Base-by-base conservation (phyloP, 1,140 invertebrate species). In the Trachymyrmex cornetzi region DNA sequence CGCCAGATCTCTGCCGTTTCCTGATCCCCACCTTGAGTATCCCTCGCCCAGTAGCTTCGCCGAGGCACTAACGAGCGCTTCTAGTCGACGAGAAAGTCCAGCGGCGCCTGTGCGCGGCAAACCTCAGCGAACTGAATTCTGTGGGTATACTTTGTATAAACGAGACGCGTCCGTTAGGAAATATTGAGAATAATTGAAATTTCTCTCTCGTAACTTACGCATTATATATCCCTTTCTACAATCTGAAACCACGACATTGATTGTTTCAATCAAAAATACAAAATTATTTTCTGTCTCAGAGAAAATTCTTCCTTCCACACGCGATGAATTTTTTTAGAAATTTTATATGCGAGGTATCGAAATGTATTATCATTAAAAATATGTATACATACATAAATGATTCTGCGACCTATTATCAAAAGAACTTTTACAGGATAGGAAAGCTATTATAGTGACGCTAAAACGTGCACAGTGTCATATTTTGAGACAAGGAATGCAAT, bases 11-110 rank as follows among this genome's bases (percentile, higher is more conserved):
- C 30, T 69, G 69, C 27, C 81, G 80, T 88, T 88, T 90, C 88
- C 85, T 89, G 81, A 87, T 89, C 89, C 89, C 89, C 89, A 90
- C 89, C 61, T 11, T 53, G 64, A 19, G 38, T 64, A 88, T 90
- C 77, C 86, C 86, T 89, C 59, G 77, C 77, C 74, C 87, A 87
- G 88, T 89, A 71, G 48, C 75, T 71, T 66, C 59, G 34, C 57
- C 72, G 30, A 64, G 80, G 80, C 38, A 84, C 53, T 79, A 85
- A 79, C 82, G 61, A 89, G 81, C 87, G 75, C 66, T 63, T 19
- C 22, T 87, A 84, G 88, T 16, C 50, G 48, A 75, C 74, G 89
- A 90, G 88, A 90, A 90, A 90, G 89, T 90, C 61, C 53, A 59
- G 34, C 63, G 75, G 67, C 50, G 74, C 34, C 50, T 67, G 84